These are phyloP conservation scores for Sceloporus undulatus DNA, from an alignment of 2,113 vertebrate species.

Conservation along the genomic window DNA sequence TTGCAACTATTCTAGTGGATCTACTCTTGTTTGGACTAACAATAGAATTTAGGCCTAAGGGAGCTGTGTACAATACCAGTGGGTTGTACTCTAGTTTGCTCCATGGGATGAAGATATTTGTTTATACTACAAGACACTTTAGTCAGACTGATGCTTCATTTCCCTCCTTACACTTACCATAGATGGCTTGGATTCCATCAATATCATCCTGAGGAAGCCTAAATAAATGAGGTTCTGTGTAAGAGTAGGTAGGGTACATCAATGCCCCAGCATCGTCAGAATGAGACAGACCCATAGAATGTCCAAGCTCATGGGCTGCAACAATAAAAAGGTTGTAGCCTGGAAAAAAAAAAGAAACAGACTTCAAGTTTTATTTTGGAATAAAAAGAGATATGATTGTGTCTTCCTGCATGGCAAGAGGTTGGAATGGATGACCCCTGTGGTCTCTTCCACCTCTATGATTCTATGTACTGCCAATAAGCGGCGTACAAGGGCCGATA, in stretches of 20 bases:
- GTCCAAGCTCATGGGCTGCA: constrained; percentile 94
- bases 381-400: background rate
- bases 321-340: constrained; percentile 91
- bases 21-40: too few relatives aligned
- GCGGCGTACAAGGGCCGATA: too few relatives aligned
- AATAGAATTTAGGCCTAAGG: too few relatives aligned
- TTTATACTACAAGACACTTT: accelerated
- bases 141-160: background rate
- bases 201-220: constrained; percentile 88
- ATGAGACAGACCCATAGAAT: constrained; percentile 90
- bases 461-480: too few relatives aligned
- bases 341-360: constrained; percentile 63
- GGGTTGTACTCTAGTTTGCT: too few relatives aligned
- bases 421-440: too few relatives aligned
- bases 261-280: constrained; percentile 88
- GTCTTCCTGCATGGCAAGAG: background rate
- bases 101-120: background rate
- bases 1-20: too few relatives aligned
- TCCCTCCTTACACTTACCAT: constrained; percentile 79
- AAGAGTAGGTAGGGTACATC: constrained; percentile 89
- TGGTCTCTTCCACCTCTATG: too few relatives aligned
- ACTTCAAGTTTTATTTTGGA: background rate
- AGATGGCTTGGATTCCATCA: constrained; percentile 91
- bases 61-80: background rate
- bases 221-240: constrained; percentile 79